Conservation (phyloP, 1,140 invertebrate species). For the Macrostomum lignano region DNA sequence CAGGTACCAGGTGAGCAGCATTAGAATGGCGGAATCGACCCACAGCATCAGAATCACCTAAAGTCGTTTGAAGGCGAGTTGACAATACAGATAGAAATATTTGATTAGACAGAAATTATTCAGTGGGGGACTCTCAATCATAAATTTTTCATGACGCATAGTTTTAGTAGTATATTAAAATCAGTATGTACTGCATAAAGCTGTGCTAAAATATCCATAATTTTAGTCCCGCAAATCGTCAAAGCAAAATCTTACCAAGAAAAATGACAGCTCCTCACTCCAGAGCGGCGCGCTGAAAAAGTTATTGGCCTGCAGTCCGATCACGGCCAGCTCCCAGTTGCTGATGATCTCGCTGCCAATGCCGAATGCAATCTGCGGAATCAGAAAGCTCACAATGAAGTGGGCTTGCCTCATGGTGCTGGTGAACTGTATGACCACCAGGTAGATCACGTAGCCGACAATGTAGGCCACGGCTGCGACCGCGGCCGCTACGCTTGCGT, state of each 20-base stretch:
- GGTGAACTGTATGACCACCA: conserved; percentile 14
- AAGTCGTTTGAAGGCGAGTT: conserved; percentile 5
- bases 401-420: not conserved
- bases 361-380: conserved; percentile 2
- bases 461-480: conserved; percentile 41
- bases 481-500: conserved; percentile 40
- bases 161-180: no score
- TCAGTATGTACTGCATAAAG: no score
- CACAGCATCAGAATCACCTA: conserved; percentile 33
- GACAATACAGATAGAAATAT: conserved; percentile 3
- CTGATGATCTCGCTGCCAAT: not conserved
- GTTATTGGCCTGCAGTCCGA: not conserved
- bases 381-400: not conserved
- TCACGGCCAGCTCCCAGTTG: not conserved
- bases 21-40: conserved; percentile 30
- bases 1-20: conserved; percentile 33
- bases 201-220: no score
- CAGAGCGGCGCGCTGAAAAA: conserved; percentile 6
- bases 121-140: no score
- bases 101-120: no score
- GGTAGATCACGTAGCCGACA: conserved; percentile 39
- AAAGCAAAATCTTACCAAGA: no score
- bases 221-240: no score
- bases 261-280: no score
- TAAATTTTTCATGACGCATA: no score